Evolutionary conservation across 2,888 invertebrate species (phyloP).

Genomic region (Agriotes lineatus): DNA sequence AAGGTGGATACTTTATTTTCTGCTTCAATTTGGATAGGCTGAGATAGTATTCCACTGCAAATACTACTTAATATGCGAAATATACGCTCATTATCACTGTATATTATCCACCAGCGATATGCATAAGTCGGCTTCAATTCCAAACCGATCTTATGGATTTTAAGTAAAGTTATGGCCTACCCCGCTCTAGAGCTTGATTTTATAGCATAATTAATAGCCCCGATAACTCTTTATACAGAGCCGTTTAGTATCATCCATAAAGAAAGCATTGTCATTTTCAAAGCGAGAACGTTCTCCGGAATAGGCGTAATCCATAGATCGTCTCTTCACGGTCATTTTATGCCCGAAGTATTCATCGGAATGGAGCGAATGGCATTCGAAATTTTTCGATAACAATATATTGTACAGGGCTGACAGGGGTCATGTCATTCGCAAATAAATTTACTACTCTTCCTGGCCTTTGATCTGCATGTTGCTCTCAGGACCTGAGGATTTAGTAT

Average conservation of each 20-base stretch:
- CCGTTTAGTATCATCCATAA: neutral
- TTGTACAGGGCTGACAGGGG: neutral
- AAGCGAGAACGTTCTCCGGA: slow-evolving; percentile 2
- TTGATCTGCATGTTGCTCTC: neutral
- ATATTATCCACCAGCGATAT: too few species aligned
- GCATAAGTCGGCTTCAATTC: too few species aligned
- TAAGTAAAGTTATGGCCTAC: too few species aligned
- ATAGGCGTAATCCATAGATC: slow-evolving; percentile 7
- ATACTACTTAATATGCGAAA: too few species aligned
- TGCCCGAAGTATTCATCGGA: slow-evolving; percentile 3
- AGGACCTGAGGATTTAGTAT: too few species aligned
- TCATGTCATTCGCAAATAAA: neutral
- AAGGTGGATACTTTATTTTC: neutral
- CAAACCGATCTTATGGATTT: too few species aligned
- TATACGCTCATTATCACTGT: too few species aligned
- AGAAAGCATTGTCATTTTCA: neutral
- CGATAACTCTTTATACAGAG: neutral
- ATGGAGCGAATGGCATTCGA: neutral
- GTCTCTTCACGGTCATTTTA: slow-evolving; percentile 8
- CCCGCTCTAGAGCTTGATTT: too few species aligned
- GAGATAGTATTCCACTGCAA: too few species aligned
- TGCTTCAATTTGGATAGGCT: too few species aligned
- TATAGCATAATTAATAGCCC: too few species aligned
- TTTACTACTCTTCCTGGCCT: neutral
- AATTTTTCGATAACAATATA: slow-evolving; percentile 6